A percentile compares a stretch with the other conserved stretches of the same genome.
These are phyloP conservation scores for Trichonephila inaurata DNA, from an alignment of 1,140 invertebrate species.

Conservation along the genomic window DNA sequence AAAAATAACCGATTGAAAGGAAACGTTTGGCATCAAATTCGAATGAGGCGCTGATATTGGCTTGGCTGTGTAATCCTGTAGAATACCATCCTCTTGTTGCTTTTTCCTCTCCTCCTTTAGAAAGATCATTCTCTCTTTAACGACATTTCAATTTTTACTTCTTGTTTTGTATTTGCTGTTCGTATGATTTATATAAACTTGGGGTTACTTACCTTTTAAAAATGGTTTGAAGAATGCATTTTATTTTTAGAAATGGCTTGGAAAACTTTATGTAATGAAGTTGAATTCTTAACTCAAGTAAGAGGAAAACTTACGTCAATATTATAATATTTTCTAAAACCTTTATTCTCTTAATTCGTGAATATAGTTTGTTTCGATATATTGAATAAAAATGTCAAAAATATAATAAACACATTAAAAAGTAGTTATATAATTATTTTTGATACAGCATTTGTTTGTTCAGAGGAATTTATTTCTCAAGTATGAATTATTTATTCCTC, in stretches of 20 bases:
- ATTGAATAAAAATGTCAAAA: background rate
- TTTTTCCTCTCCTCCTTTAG: too few species aligned
- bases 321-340: background rate
- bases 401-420: background rate
- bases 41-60: too few species aligned
- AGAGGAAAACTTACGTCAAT: background rate
- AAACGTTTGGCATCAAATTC: too few species aligned
- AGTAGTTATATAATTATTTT: background rate
- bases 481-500: background rate
- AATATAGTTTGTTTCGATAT: too few species aligned
- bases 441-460: background rate
- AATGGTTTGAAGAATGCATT: too few species aligned
- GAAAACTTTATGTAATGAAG: slow-evolving; percentile 54
- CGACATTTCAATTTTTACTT: too few species aligned
- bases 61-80: too few species aligned
- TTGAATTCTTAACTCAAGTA: slow-evolving; percentile 58
- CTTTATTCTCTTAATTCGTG: background rate
- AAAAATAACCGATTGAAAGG: rapidly evolving
- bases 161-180: too few species aligned
- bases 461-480: background rate
- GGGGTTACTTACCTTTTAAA: too few species aligned
- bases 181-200: too few species aligned
- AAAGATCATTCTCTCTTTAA: too few species aligned
- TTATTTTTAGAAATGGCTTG: background rate
- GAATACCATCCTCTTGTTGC: too few species aligned